A percentile compares a stretch with the other conserved stretches of the same genome.
phyloP scores from a whole-genome alignment of 2,797 vertebrate genomes.

The Syncerus caffer region DNA sequence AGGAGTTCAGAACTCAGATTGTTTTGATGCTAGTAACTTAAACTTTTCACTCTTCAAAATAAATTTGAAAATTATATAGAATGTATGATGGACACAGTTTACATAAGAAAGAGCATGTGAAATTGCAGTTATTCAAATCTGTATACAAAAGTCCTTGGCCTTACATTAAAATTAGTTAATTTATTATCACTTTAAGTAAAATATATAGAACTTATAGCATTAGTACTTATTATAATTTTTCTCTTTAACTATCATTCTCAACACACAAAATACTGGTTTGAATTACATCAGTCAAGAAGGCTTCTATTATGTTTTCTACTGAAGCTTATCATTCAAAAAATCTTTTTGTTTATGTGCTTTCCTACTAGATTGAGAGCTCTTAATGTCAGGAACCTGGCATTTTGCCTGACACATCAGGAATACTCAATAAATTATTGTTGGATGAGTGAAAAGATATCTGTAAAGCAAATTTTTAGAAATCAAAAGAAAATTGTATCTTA shows the following conservation, averaged over 20 bases:
- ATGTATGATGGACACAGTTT: neutral
- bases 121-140: neutral
- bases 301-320: slow-evolving; percentile 53
- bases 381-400: slow-evolving; percentile 63
- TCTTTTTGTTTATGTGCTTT: slow-evolving; percentile 53
- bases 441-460: slow-evolving; percentile 60
- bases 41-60: slow-evolving; percentile 17
- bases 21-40: neutral
- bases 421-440: slow-evolving; percentile 65
- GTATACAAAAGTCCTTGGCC: neutral
- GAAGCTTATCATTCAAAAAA: slow-evolving; percentile 54
- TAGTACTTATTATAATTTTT: neutral
- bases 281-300: neutral
- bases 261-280: slow-evolving; percentile 41
- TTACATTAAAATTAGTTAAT: slow-evolving; percentile 42
- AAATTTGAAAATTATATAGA: neutral
- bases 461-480: slow-evolving; percentile 66
- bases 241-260: slow-evolving; percentile 32
- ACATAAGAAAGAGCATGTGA: neutral
- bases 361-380: slow-evolving; percentile 49
- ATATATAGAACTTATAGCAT: neutral
- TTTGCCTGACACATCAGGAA: slow-evolving; percentile 61
- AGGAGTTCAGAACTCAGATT: neutral
- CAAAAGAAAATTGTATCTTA: slow-evolving; percentile 61
- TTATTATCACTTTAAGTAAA: slow-evolving; percentile 11